Evolutionary conservation across 2,113 vertebrate genomes (phyloP).

Genomic region (Dicerorhinus sumatrensis): DNA sequence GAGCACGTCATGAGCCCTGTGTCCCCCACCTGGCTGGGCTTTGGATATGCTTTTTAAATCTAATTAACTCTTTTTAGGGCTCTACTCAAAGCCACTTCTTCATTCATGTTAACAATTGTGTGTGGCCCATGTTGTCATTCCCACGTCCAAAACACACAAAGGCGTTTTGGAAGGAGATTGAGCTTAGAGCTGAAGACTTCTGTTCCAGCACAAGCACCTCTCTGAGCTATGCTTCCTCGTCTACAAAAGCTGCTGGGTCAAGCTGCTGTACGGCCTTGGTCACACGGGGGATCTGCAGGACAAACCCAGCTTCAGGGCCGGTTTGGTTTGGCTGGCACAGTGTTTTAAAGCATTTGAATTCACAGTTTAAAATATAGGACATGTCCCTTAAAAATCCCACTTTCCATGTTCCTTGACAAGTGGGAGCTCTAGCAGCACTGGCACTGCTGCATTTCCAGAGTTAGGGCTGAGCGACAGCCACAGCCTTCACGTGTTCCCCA

Average conservation of each 20-base stretch:
- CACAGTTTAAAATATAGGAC: background rate
- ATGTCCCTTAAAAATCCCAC: background rate
- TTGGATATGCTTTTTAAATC: background rate
- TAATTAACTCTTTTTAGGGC: background rate
- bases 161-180: background rate
- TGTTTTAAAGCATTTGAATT: background rate
- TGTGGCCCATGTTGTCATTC: rapidly evolving
- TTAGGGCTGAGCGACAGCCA: background rate
- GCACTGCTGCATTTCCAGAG: background rate
- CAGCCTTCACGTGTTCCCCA: background rate
- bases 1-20: background rate
- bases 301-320: background rate
- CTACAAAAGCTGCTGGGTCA: background rate
- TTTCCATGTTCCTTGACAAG: background rate
- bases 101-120: background rate
- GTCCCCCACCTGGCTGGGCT: background rate
- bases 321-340: background rate
- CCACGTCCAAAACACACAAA: too few species aligned
- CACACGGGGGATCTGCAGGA: background rate
- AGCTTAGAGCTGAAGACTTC: background rate
- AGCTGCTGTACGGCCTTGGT: background rate
- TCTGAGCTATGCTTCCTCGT: background rate
- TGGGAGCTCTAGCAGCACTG: background rate
- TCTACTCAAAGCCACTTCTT: background rate
- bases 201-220: background rate